Percentiles rank a stretch among this genome's conserved stretches.
Evolutionary conservation across 2,797 vertebrate genomes (phyloP).

Genomic region (Sylvia borin): DNA sequence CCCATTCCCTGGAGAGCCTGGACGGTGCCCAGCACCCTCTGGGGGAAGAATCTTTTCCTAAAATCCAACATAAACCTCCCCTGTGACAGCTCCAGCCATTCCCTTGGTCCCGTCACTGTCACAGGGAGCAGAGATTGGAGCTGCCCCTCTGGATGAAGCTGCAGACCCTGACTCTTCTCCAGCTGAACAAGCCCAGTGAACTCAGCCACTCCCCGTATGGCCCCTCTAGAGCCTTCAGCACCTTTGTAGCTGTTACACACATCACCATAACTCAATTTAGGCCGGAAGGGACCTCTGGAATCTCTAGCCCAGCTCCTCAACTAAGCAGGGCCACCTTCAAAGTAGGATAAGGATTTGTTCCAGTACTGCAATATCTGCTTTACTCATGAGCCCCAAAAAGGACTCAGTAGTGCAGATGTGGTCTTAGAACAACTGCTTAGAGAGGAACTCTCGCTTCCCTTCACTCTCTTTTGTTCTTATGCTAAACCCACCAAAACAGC

Average conservation of each 20-base stretch:
- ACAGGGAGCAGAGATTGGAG: not conserved
- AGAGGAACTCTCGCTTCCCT: not conserved
- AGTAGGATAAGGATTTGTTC: not conserved
- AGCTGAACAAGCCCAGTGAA: not conserved
- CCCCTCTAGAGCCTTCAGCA: not conserved
- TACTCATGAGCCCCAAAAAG: fast-evolving
- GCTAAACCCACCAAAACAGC: not conserved
- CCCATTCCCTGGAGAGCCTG: not conserved
- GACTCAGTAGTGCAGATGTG: not conserved
- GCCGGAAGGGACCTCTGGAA: not conserved
- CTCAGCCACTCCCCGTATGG: fast-evolving
- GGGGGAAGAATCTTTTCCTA: fast-evolving
- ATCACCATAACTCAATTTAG: not conserved
- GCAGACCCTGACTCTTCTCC: not conserved
- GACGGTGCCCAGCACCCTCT: not conserved
- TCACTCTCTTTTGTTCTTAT: not conserved
- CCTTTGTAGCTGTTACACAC: fast-evolving
- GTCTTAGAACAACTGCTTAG: not conserved
- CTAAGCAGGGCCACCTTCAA: not conserved
- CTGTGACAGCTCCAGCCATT: not conserved
- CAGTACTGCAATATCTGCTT: not conserved
- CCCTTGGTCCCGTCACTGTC: not conserved
- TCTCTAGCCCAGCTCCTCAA: not conserved
- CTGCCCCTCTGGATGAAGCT: not conserved
- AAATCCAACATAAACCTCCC: fast-evolving